These are phyloP conservation scores for Pocillopora damicornis DNA, from an alignment of 64 coral and sea anemone genomes.

Conservation along the genomic window DNA sequence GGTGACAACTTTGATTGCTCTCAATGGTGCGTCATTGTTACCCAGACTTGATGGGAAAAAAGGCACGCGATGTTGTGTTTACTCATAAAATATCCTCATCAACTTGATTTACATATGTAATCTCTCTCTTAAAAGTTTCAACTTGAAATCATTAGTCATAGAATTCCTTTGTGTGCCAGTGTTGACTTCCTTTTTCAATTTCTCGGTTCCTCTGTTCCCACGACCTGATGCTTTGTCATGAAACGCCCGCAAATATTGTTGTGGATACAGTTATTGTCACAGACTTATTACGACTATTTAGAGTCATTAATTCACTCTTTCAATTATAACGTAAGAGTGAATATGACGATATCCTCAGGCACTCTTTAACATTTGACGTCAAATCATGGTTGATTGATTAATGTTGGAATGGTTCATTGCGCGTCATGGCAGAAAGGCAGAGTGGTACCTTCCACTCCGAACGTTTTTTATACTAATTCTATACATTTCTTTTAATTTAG, in stretches of 20 bases:
- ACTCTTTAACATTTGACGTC: not conserved
- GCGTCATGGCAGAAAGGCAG: too few species aligned
- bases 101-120: too few species aligned
- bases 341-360: not conserved
- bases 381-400: not conserved
- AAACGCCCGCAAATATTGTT: not conserved
- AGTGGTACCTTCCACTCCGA: too few species aligned
- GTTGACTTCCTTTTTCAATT: not conserved
- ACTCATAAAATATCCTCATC: too few species aligned
- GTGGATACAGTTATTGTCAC: not conserved
- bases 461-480: too few species aligned
- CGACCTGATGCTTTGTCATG: constrained; percentile 7
- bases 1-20: too few species aligned
- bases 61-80: too few species aligned
- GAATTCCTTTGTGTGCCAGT: not conserved
- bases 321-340: not conserved
- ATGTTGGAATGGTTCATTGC: not conserved
- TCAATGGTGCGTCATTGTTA: too few species aligned
- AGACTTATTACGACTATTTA: not conserved
- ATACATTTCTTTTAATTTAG: too few species aligned
- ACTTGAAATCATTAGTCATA: not conserved
- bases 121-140: not conserved
- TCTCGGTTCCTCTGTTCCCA: not conserved
- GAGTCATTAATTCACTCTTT: not conserved
- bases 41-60: too few species aligned